Conservation (phyloP, 2,113 vertebrate genomes). For the Pteronura brasiliensis region DNA sequence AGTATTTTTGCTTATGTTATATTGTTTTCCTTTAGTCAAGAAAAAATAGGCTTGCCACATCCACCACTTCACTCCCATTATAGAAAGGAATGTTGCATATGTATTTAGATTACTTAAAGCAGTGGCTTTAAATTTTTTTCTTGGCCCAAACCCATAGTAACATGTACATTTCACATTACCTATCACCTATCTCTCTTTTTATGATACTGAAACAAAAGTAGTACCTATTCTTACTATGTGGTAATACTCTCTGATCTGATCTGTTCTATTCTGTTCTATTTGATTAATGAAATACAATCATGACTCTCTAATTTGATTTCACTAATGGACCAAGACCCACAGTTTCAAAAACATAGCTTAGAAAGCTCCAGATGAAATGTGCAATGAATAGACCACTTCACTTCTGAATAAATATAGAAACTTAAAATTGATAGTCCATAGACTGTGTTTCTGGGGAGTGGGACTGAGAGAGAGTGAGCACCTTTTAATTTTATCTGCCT, state of each 20-base stretch:
- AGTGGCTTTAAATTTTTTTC: slow-evolving; percentile 10
- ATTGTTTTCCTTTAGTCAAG: slow-evolving; percentile 42
- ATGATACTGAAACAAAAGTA: neutral
- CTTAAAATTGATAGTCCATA: neutral
- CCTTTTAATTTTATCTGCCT: slow-evolving; percentile 4
- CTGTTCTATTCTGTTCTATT: neutral
- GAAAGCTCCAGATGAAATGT: slow-evolving; percentile 3
- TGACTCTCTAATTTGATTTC: slow-evolving; percentile 44
- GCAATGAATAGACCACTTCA: neutral
- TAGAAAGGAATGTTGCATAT: slow-evolving; percentile 49
- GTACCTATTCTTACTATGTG: neutral
- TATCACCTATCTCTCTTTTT: neutral
- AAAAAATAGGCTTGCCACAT: neutral
- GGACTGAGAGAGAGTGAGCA: neutral
- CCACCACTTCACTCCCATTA: neutral
- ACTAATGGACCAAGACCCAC: neutral
- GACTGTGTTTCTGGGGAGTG: slow-evolving; percentile 9
- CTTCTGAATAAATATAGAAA: slow-evolving; percentile 21
- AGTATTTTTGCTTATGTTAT: slow-evolving; percentile 37
- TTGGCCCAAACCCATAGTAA: neutral
- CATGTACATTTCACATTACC: neutral
- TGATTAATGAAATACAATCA: neutral
- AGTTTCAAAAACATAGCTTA: slow-evolving; percentile 30
- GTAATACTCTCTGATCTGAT: neutral
- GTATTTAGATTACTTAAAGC: slow-evolving; percentile 33